These are phyloP conservation scores for Drosophila subsilvestris DNA, from an alignment of 2,888 invertebrate genomes.

Conservation along the genomic window DNA sequence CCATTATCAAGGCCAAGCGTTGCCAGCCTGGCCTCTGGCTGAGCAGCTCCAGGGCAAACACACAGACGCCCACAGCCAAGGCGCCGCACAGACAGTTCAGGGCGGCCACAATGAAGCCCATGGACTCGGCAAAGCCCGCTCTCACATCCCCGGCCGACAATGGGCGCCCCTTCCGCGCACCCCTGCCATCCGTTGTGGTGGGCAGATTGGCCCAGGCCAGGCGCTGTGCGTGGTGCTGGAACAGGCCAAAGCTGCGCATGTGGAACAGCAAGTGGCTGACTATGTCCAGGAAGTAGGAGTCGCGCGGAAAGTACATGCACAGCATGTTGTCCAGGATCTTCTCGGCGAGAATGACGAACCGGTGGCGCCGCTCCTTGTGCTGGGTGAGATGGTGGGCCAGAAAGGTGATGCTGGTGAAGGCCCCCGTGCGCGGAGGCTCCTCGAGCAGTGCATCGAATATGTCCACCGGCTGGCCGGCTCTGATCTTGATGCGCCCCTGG, in stretches of 20 bases:
- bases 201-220: slow-evolving; percentile 16
- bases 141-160: not conserved
- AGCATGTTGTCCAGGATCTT: slow-evolving; percentile 58
- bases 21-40: slow-evolving; percentile 11
- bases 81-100: slow-evolving; percentile 40
- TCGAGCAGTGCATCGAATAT: slow-evolving; percentile 43
- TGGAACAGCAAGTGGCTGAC: slow-evolving; percentile 41
- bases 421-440: slow-evolving; percentile 34
- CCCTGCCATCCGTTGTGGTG: slow-evolving; percentile 6
- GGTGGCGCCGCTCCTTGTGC: slow-evolving; percentile 14
- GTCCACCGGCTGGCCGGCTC: slow-evolving; percentile 51
- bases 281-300: slow-evolving; percentile 45
- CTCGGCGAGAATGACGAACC: slow-evolving; percentile 39
- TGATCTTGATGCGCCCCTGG: not conserved
- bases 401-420: slow-evolving; percentile 46
- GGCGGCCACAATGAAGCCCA: slow-evolving; percentile 51
- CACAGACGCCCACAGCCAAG: slow-evolving; percentile 6
- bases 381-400: slow-evolving; percentile 44
- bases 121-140: slow-evolving; percentile 36
- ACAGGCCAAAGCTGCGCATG: slow-evolving; percentile 60
- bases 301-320: slow-evolving; percentile 57
- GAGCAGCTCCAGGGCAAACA: slow-evolving; percentile 54
- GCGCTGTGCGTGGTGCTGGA: slow-evolving; percentile 23
- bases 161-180: not conserved
- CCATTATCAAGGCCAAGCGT: slow-evolving; percentile 26